These are phyloP conservation scores for Amblyopsis rosae DNA, from an alignment of 2,113 vertebrate genomes.

Conservation along the genomic window DNA sequence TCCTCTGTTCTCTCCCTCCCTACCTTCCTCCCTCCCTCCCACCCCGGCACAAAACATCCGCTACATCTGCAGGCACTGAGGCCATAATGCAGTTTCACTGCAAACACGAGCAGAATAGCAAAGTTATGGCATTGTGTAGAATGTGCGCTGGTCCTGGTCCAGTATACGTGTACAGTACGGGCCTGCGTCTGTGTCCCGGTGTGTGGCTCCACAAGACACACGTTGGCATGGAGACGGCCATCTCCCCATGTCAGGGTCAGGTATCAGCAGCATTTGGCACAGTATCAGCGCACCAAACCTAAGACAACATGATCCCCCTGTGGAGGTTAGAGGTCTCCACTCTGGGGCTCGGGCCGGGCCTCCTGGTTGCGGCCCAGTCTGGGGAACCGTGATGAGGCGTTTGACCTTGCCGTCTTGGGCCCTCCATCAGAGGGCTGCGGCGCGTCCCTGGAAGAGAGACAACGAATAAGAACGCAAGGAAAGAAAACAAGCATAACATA, in stretches of 20 bases:
- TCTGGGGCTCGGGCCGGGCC: conserved; percentile 89
- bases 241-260: neutral
- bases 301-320: neutral
- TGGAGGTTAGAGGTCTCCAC: conserved; percentile 88
- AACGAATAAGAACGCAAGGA: conserved; percentile 12
- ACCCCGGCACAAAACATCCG: neutral
- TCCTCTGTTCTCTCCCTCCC: too few species aligned
- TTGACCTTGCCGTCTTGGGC: conserved; percentile 80
- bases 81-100: conserved; percentile 58
- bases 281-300: neutral
- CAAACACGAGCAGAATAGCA: conserved; percentile 48
- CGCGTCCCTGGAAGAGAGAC: conserved; percentile 79
- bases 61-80: conserved; percentile 68
- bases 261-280: too few species aligned
- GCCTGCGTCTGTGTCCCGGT: neutral
- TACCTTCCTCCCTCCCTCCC: too few species aligned
- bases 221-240: conserved; percentile 23
- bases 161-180: conserved; percentile 26
- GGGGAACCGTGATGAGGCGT: conserved; percentile 84
- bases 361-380: conserved; percentile 85
- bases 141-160: neutral
- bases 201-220: neutral
- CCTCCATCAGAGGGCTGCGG: conserved; percentile 78
- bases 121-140: conserved; percentile 30
- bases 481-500: too few species aligned